Percentiles rank a stretch among this genome's conserved stretches.
Evolutionary conservation across 2,888 invertebrate species (phyloP).

Genomic region (Xiphydria camelus): DNA sequence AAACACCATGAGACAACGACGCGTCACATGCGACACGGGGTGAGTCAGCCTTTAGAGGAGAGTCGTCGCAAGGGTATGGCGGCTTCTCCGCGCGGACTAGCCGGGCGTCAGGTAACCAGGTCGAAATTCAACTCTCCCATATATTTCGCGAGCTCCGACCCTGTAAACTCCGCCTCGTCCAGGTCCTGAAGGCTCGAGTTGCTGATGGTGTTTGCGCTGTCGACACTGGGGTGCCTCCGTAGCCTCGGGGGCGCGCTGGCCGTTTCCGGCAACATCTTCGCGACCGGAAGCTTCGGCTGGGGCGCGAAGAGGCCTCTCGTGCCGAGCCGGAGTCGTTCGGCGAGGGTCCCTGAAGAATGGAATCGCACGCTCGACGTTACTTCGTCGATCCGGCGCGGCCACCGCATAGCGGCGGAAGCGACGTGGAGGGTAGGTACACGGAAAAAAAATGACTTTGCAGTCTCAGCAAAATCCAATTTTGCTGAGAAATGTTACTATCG

Average conservation of each 20-base stretch:
- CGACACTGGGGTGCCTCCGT: constrained; percentile 60
- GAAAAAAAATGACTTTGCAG: no score
- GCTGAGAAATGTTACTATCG: no score
- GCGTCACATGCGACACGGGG: no score
- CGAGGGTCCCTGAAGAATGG: constrained; percentile 36
- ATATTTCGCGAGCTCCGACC: constrained; percentile 69
- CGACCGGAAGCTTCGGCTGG: constrained; percentile 18
- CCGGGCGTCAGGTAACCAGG: constrained; percentile 35
- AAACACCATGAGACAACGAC: no score
- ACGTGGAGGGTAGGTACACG: no score
- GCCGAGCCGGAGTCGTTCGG: constrained; percentile 38
- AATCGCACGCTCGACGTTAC: no score
- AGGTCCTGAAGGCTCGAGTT: constrained; percentile 76
- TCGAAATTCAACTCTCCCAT: constrained; percentile 69
- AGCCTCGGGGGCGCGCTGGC: constrained; percentile 56
- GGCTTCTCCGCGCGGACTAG: not conserved
- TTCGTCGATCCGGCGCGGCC: no score
- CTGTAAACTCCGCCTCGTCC: constrained; percentile 69
- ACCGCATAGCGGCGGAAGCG: no score
- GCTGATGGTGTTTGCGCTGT: constrained; percentile 65
- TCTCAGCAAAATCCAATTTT: no score
- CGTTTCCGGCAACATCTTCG: constrained; percentile 28
- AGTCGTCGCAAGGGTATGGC: constrained; percentile 6
- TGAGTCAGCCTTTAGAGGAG: constrained; percentile 7
- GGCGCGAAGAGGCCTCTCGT: constrained; percentile 52